Conservation (phyloP, 2,888 invertebrate species). For the Criorhina ranunculi region DNA sequence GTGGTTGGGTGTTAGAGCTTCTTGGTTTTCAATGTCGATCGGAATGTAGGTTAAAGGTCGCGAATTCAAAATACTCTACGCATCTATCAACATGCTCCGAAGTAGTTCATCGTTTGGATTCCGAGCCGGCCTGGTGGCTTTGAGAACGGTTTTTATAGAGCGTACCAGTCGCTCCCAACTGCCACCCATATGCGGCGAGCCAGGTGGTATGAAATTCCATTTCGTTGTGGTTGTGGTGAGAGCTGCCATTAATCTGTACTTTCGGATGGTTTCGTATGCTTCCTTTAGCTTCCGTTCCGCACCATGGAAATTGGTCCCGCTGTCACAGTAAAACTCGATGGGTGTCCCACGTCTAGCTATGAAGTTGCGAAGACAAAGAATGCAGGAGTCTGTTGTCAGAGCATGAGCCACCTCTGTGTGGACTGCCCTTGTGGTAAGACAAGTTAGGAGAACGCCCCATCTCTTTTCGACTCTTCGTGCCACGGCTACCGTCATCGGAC, state of each 20-base stretch:
- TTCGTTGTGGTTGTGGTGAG: background rate
- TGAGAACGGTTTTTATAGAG: constrained; percentile 62
- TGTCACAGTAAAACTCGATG: constrained; percentile 58
- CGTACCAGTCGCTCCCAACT: constrained; percentile 54
- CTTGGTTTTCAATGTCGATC: constrained; percentile 2
- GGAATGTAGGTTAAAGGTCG: constrained; percentile 19
- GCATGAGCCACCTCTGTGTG: no score
- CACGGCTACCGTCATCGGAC: no score
- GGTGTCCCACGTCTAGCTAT: constrained; percentile 56
- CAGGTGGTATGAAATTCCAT: constrained; percentile 6
- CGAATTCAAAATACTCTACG: constrained; percentile 3
- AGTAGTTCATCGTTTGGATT: background rate
- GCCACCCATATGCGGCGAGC: constrained; percentile 38
- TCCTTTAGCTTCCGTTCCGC: constrained; percentile 56
- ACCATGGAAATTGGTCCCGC: constrained; percentile 73
- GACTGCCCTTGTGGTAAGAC: no score
- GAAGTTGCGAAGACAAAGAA: constrained; percentile 61
- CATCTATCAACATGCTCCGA: background rate
- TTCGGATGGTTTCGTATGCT: background rate
- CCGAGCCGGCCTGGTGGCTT: no score
- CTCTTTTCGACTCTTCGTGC: no score
- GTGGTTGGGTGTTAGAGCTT: constrained; percentile 24
- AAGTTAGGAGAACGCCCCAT: no score
- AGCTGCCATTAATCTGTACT: constrained; percentile 20
- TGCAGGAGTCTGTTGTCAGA: constrained; percentile 42